These are phyloP conservation scores for Alligator mississippiensis DNA, from an alignment of 2,113 vertebrate genomes.

Conservation along the genomic window DNA sequence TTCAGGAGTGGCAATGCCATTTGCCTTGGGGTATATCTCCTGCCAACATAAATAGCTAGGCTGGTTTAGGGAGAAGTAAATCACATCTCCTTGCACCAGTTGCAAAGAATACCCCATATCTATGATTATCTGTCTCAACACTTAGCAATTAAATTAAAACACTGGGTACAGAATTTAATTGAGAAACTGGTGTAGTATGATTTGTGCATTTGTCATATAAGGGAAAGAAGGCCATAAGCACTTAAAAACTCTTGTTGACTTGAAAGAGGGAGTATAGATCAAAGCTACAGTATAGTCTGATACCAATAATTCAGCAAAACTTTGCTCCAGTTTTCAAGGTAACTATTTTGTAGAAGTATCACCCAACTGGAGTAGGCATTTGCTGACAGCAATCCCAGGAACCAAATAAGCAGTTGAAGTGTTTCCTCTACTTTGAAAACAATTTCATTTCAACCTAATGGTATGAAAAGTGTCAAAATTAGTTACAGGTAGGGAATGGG, in stretches of 20 bases:
- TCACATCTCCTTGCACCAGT: neutral
- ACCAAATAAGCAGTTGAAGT: neutral
- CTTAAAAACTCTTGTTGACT: neutral
- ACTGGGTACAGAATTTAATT: neutral
- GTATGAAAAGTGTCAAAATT: neutral
- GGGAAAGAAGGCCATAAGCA: neutral
- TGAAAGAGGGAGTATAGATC: neutral
- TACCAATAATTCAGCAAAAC: neutral
- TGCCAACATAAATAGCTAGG: neutral
- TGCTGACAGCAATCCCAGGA: neutral
- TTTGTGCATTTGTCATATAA: neutral
- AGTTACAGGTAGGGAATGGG: neutral
- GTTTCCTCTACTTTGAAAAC: neutral
- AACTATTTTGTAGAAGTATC: neutral
- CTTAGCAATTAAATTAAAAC: neutral
- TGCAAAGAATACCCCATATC: neutral
- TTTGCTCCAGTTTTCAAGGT: neutral
- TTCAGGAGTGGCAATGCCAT: accelerated
- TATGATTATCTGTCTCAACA: neutral
- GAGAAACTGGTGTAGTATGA: no score
- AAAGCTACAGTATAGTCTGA: neutral
- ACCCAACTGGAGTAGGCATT: neutral
- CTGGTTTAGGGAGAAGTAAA: neutral
- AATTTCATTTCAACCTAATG: neutral
- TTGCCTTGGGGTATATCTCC: neutral